These are phyloP conservation scores for Scomber japonicus DNA, from an alignment of 2,113 vertebrate species.

Conservation along the genomic window DNA sequence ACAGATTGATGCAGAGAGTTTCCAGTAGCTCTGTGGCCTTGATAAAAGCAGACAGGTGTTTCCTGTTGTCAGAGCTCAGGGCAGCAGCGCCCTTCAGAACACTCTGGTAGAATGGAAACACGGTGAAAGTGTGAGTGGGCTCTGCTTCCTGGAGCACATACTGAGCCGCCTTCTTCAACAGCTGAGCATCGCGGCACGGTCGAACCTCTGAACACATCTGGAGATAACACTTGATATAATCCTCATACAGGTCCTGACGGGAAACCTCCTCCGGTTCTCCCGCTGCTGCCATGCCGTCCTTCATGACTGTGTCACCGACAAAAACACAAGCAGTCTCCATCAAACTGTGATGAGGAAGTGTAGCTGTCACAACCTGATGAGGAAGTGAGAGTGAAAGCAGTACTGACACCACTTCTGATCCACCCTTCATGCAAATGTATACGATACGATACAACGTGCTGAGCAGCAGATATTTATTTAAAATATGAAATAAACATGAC, in stretches of 20 bases:
- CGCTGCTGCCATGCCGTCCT: conserved; percentile 35
- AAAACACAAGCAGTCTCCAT: background rate
- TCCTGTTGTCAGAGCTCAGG: conserved; percentile 10
- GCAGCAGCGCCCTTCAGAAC: background rate
- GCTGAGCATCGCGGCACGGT: conserved; percentile 42
- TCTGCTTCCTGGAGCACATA: conserved; percentile 49
- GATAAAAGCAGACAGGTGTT: conserved; percentile 53
- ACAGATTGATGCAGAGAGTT: conserved; percentile 78
- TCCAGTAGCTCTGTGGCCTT: conserved; percentile 80
- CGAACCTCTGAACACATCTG: conserved; percentile 5
- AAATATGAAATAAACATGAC: background rate
- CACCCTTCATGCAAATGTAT: too few species aligned
- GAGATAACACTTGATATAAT: conserved; percentile 61
- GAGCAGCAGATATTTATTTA: too few species aligned
- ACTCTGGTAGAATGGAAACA: conserved; percentile 69
- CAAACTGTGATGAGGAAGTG: conserved; percentile 46
- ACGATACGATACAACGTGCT: too few species aligned
- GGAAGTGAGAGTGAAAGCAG: conserved; percentile 66
- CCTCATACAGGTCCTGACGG: conserved; percentile 53
- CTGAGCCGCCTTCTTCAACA: conserved; percentile 52
- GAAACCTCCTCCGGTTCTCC: conserved; percentile 22
- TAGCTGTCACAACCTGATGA: background rate
- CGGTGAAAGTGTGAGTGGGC: conserved; percentile 29
- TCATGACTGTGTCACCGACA: conserved; percentile 56
- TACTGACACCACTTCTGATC: background rate